phyloP scores from a whole-genome alignment of 2,797 vertebrate species.

The Propithecus deckenii region DNA sequence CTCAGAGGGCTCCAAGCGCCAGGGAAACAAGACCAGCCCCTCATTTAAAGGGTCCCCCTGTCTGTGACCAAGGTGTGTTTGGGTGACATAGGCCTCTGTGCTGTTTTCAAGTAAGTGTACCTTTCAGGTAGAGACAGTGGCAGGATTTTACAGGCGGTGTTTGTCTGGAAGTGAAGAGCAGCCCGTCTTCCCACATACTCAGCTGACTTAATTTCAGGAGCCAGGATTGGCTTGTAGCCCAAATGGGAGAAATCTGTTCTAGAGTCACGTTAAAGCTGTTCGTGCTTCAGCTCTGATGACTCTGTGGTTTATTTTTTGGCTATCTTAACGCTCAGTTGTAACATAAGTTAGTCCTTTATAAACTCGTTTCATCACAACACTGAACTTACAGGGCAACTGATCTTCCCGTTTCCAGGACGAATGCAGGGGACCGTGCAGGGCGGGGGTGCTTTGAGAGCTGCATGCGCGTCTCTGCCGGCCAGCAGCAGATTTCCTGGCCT shows the following conservation, averaged over 20 bases:
- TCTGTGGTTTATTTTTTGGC: background rate
- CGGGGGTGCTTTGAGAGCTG: background rate
- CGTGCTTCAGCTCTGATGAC: background rate
- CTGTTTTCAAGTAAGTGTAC: background rate
- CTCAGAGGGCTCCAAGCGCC: background rate
- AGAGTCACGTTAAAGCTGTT: background rate
- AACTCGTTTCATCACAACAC: background rate
- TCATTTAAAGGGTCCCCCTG: background rate
- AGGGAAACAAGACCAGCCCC: background rate
- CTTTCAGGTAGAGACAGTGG: background rate
- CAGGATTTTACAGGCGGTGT: slow-evolving; percentile 52
- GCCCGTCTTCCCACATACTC: slow-evolving; percentile 51
- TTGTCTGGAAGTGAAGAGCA: slow-evolving; percentile 64
- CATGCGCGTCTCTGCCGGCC: background rate
- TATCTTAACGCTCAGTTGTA: background rate
- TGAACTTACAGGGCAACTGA: background rate
- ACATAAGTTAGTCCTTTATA: background rate
- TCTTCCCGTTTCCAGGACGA: background rate
- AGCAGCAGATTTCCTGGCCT: background rate
- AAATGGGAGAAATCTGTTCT: slow-evolving; percentile 49
- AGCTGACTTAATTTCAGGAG: slow-evolving; percentile 56
- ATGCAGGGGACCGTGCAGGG: background rate
- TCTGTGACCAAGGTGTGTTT: background rate
- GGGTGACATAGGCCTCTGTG: too few relatives aligned
- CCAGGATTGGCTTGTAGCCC: background rate